Evolutionary conservation across 1,140 invertebrate genomes (phyloP).

Genomic region (Ips typographus): DNA sequence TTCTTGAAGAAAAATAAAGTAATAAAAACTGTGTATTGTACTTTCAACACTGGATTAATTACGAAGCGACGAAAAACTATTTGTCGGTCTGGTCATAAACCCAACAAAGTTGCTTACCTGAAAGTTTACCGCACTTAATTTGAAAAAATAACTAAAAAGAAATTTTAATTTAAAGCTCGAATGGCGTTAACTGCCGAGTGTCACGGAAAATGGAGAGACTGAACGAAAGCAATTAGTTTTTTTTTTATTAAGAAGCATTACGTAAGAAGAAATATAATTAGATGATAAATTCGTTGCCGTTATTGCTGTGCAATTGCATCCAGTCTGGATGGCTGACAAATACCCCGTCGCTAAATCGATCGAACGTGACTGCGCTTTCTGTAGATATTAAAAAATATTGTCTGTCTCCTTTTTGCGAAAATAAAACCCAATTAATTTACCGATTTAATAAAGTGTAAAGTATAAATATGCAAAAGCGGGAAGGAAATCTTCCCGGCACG

Average conservation of each 20-base stretch:
- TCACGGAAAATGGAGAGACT: conserved; percentile 4
- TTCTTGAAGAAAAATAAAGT: too few species aligned
- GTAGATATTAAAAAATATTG: background rate
- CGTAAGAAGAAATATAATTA: conserved; percentile 2
- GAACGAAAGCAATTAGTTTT: conserved; percentile 5
- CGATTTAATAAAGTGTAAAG: background rate
- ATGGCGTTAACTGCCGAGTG: background rate
- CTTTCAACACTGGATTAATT: too few species aligned
- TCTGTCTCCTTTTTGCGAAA: background rate
- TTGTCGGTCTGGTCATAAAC: too few species aligned
- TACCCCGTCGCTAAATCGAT: background rate
- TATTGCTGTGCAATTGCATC: conserved; percentile 6
- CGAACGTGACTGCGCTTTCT: conserved; percentile 1
- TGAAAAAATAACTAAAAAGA: background rate
- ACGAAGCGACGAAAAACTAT: too few species aligned
- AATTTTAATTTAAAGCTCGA: conserved; percentile 1
- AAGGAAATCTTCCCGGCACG: background rate
- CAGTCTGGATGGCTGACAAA: background rate
- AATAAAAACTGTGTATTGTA: too few species aligned
- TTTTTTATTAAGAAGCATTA: background rate
- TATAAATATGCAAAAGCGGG: conserved; percentile 4
- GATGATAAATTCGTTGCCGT: conserved; percentile 6
- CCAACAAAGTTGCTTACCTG: too few species aligned
- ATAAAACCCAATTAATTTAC: background rate
- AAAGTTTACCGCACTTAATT: too few species aligned